Base-by-base conservation (phyloP, 1,140 invertebrate genomes). In the Camponotus pennsylvanicus region DNA sequence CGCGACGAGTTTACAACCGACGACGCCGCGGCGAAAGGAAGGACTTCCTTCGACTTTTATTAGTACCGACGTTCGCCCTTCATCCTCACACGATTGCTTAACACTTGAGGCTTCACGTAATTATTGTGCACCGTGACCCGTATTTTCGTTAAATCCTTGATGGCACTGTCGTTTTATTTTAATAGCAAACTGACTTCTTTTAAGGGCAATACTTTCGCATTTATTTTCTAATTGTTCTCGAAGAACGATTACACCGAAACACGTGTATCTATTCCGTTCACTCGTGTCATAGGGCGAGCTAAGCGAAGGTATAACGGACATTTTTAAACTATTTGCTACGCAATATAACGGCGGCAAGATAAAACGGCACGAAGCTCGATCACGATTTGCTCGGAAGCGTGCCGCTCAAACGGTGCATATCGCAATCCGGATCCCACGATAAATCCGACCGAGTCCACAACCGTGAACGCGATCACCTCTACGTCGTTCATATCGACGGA, bases 121-220 rank as follows among this genome's bases (percentile, higher is more conserved):
- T 57, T 83, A 79, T 8, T 21, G 49, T 70, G 34, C 40, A 86
- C 52, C 63, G 63, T 88, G 88, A 83, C 88, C 77, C 15, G 85
- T 73, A 89, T 89, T 73, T 69, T 66, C 66, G 63, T 21, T 37
- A 1, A 66, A 87, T 89, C 89, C 89, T 89, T 90, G 85, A 52
- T 52, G 70, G 7, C 61, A 83, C 73, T 34, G 77, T 86, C 15
- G 6, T 52, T 82, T 66, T 37, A 73, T 83, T 77, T 71, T 52
- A 89, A 89, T 57, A 8, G 21, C 52, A 59, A n/a, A 32, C n/a
- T 27, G 84, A 42, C 57, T 18, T 52, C 42, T 86, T 52, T 57
- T 86, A 79, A 79, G 11, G n/a, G 40, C 69, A 52, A 37, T 21
- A 27, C 9, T 34, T 18, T 34, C 40, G 2, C 85, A 27, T 8